phyloP scores from a whole-genome alignment of 2,797 vertebrate species.

The Smutsia temminckii region DNA sequence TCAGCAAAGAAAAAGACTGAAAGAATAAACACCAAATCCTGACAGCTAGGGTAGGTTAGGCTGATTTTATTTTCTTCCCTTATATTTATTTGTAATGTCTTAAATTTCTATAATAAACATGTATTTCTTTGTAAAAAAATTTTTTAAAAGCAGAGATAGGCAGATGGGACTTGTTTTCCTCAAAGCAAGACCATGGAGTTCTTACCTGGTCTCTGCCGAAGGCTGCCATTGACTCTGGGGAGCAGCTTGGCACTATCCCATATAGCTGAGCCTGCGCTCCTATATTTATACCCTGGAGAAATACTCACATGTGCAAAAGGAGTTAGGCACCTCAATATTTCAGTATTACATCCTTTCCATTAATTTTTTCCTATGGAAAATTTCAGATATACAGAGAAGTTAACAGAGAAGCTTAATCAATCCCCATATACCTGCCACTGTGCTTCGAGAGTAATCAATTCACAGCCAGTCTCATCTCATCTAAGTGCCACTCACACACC shows the following conservation, averaged over 20 bases:
- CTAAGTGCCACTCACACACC: background rate
- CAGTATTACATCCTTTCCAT: background rate
- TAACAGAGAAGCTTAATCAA: background rate
- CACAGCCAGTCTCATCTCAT: background rate
- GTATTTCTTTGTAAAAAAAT: background rate
- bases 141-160: background rate
- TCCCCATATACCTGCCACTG: background rate
- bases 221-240: background rate
- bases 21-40: background rate
- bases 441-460: background rate
- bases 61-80: conserved; percentile 19
- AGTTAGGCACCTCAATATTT: background rate
- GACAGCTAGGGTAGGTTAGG: background rate
- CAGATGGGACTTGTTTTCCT: background rate
- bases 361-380: background rate
- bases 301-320: background rate
- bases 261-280: background rate
- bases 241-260: background rate
- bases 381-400: background rate
- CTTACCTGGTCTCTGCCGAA: background rate
- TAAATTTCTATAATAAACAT: background rate
- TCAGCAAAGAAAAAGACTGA: background rate
- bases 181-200: background rate
- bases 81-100: conserved; percentile 5
- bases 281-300: background rate